phyloP scores from a whole-genome alignment of 2,797 vertebrate species.

The Parauchenoglanis punctatus region DNA sequence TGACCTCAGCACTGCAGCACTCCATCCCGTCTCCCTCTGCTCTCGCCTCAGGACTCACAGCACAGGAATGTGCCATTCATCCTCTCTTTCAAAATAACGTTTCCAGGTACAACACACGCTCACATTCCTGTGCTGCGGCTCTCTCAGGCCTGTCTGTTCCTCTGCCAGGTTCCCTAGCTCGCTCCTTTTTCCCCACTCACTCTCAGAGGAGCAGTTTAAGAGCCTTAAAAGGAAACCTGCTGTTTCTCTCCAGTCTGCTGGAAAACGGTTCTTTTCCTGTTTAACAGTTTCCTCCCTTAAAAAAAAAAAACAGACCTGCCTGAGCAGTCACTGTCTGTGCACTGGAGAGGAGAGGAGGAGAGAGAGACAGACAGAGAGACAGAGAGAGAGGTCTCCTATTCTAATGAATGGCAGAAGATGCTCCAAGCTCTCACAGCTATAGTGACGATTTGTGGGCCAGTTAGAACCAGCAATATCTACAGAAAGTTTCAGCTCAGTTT shows the following conservation, averaged over 20 bases:
- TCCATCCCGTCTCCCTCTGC: conserved; percentile 19
- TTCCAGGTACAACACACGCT: conserved; percentile 52
- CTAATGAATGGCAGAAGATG: not conserved
- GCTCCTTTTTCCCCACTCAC: conserved; percentile 1
- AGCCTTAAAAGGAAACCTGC: conserved; percentile 67
- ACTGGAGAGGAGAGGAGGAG: not conserved
- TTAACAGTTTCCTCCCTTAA: conserved; percentile 53
- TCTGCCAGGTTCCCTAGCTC: conserved; percentile 44
- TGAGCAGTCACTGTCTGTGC: not conserved
- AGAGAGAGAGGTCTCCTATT: not conserved
- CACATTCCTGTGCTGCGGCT: conserved; percentile 43
- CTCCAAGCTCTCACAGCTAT: not conserved
- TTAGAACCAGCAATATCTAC: not conserved
- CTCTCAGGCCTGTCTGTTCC: conserved; percentile 34
- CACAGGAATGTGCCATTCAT: conserved; percentile 58
- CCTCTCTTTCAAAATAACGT: conserved; percentile 43
- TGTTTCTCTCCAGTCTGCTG: conserved; percentile 40
- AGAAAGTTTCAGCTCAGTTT: not conserved
- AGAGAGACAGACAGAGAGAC: not conserved
- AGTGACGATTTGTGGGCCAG: not conserved
- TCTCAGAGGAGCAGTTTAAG: conserved; percentile 43
- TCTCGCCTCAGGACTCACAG: conserved; percentile 53
- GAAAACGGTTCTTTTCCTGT: conserved; percentile 56
- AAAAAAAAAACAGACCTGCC: conserved; percentile 8
- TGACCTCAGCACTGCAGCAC: conserved; percentile 9